Evolutionary conservation across 92 coral and sea anemone genomes (phyloP).

Genomic region (Bergia puertoricense): DNA sequence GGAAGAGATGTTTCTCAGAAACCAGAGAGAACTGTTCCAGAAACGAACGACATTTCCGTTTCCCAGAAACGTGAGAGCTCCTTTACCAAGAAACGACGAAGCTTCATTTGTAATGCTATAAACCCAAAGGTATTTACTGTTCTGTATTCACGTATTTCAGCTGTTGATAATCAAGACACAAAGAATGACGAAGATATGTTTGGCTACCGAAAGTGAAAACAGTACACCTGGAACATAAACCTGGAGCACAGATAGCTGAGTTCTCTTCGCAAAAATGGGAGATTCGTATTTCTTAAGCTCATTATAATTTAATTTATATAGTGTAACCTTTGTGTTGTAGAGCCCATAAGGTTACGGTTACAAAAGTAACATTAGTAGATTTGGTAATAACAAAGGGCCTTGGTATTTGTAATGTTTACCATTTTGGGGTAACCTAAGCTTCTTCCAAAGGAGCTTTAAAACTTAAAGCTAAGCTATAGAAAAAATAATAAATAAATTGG

Average conservation of each 20-base stretch:
- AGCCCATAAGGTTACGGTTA: neutral
- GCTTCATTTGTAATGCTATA: neutral
- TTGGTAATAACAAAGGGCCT: neutral
- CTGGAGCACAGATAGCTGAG: too few species aligned
- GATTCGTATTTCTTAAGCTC: neutral
- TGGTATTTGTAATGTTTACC: neutral
- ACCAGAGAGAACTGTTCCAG: too few species aligned
- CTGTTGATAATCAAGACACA: neutral
- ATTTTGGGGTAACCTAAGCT: neutral
- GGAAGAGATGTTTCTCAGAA: too few species aligned
- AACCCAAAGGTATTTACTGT: neutral
- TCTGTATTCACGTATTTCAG: neutral
- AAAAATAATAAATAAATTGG: neutral
- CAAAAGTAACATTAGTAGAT: neutral
- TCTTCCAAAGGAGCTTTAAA: neutral
- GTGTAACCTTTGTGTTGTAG: neutral
- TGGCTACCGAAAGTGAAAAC: neutral
- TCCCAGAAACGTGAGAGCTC: neutral
- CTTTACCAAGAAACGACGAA: too few species aligned
- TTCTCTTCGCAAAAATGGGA: neutral
- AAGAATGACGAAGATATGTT: neutral
- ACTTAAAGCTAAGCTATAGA: neutral
- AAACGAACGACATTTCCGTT: too few species aligned
- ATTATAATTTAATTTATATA: too few species aligned
- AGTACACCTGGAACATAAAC: too few species aligned